A percentile compares a stretch with the other conserved stretches of the same genome.
These are phyloP conservation scores for Acleris laterana DNA, from an alignment of 2,888 invertebrate species.

Conservation along the genomic window DNA sequence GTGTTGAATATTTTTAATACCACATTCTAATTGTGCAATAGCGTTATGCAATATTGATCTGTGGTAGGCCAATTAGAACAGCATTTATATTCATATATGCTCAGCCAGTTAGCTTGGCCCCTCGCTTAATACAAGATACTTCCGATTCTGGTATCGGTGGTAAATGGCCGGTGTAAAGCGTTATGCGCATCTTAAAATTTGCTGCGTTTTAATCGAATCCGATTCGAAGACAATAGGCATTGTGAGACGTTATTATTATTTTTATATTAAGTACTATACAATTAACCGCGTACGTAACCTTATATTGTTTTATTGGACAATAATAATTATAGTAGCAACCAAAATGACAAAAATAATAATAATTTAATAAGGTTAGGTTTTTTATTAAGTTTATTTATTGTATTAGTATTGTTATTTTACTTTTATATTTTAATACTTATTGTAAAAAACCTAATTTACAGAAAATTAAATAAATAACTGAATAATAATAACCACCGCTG, in stretches of 20 bases:
- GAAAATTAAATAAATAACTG: too few relatives aligned
- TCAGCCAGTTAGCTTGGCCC: not conserved
- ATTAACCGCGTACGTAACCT: too few relatives aligned
- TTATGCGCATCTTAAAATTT: not conserved
- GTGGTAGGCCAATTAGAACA: constrained; percentile 22
- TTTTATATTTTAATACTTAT: too few relatives aligned
- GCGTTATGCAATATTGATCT: constrained; percentile 34
- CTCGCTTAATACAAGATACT: not conserved
- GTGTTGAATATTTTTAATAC: constrained; percentile 1
- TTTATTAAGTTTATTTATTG: too few relatives aligned
- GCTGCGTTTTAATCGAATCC: constrained; percentile 7
- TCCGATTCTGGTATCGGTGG: not conserved
- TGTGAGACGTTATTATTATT: not conserved
- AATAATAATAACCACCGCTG: too few relatives aligned
- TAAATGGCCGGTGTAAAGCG: not conserved
- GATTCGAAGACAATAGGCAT: not conserved
- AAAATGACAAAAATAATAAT: too few relatives aligned
- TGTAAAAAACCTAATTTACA: too few relatives aligned
- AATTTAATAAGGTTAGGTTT: too few relatives aligned
- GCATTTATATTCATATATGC: constrained; percentile 2
- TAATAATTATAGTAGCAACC: too few relatives aligned
- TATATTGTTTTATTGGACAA: too few relatives aligned
- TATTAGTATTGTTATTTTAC: too few relatives aligned
- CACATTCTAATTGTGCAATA: constrained; percentile 25
- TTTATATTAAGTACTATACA: not conserved